Base-by-base conservation (phyloP, 1,140 invertebrate genomes). In the Drosophila kepulauana region DNA sequence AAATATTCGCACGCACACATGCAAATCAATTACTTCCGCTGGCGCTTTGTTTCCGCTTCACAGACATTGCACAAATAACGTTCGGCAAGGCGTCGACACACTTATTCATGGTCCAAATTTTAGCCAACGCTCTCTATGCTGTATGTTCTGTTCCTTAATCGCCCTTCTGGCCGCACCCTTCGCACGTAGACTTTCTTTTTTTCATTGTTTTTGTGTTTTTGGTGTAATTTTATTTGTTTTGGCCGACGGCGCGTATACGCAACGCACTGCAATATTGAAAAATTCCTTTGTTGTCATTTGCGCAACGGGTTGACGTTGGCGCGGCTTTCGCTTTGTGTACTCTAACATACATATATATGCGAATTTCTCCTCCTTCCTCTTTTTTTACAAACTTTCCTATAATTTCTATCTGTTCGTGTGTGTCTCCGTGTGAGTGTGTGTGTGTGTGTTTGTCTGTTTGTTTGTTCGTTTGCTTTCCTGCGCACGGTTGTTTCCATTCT, bases 201-300 rank as follows among this genome's bases (percentile, higher is more conserved):
- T 38, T 38, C 78, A 77, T 25, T 25, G 20, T 75, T 77, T 73
- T 87, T 88, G 10, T 28, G 8, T 20, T 49, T 49, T 16, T 49
- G 16, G 84, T 78, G 84, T 81, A 88, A 88, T 84, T 84, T 88
- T 84, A 84, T 88, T 88, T 88, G 80, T 84, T 84, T 89, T 84
- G 77, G 80, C 63, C 67, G 52, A 81, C 81, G 67, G 74, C 77
- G 85, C 84, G 77, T 88, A 84, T 88, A 84, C 84, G 80, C 80
- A 89, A 84, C 77, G 80, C 74, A 57, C 63, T 88, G 80, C 77
- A 88, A 87, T 88, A 88, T 88, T 87, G 79, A 82, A 88, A 87
- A 87, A 82, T 87, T 82, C 82, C 82, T 87, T 86, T 86, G 82
- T 87, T 79, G 82, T 87, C 79, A 80, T 88, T 88, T 77, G 66